A percentile compares a stretch with the other conserved stretches of the same genome.
Evolutionary conservation across 1,140 invertebrate genomes (phyloP).

Genomic region (Leguminivora glycinivorella): DNA sequence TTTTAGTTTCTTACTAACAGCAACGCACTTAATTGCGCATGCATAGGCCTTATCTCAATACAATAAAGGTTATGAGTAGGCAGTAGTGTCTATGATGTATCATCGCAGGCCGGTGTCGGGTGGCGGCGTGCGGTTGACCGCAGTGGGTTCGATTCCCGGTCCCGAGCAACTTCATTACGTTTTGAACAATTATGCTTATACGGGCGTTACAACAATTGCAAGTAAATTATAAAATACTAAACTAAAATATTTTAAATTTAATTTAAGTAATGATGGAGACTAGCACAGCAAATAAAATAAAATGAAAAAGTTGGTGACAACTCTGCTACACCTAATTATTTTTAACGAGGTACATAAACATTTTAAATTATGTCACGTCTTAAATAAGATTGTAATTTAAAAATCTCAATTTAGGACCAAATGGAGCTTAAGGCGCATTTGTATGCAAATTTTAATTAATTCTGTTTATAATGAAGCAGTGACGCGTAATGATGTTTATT

Average conservation of each 20-base stretch:
- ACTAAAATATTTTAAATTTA: too few species aligned
- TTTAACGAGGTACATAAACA: background rate
- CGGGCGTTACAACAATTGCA: background rate
- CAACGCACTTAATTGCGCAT: background rate
- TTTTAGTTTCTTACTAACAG: background rate
- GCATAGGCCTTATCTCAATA: background rate
- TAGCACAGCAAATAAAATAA: too few species aligned
- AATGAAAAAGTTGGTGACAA: background rate
- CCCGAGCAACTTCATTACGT: slow-evolving; percentile 16
- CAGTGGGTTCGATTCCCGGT: slow-evolving; percentile 4
- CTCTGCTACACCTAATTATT: background rate
- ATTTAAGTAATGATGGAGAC: too few species aligned
- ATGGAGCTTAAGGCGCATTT: background rate
- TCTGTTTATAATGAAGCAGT: background rate
- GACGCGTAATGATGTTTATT: background rate
- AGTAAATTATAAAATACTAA: too few species aligned
- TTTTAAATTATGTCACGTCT: slow-evolving; percentile 12
- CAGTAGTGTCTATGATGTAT: background rate
- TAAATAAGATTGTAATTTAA: background rate
- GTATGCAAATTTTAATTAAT: slow-evolving; percentile 23
- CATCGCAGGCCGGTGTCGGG: background rate
- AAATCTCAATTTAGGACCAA: background rate
- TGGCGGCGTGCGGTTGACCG: slow-evolving; percentile 22
- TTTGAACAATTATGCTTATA: background rate
- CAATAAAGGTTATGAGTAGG: background rate